phyloP scores from a whole-genome alignment of 2,113 vertebrate genomes.

The Picathartes gymnocephalus region DNA sequence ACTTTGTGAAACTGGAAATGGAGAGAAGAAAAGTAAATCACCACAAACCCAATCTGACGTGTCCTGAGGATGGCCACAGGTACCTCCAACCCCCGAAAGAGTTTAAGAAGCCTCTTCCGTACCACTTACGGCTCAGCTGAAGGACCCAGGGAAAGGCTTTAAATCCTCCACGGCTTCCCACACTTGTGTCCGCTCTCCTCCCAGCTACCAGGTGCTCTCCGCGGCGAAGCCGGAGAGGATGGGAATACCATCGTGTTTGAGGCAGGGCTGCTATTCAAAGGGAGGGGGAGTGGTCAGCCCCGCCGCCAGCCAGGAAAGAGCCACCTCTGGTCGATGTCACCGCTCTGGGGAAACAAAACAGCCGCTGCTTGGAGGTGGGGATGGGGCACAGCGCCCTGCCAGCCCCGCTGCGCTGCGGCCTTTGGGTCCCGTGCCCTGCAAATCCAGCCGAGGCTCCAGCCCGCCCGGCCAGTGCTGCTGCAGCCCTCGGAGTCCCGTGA shows the following conservation, averaged over 20 bases:
- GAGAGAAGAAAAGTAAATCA: neutral
- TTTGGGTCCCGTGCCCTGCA: neutral
- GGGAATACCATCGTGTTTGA: constrained; percentile 78
- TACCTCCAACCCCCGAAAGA: neutral
- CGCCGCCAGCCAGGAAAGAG: neutral
- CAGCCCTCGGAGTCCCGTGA: rapidly evolving
- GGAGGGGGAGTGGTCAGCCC: constrained; percentile 76
- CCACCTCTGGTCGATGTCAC: neutral
- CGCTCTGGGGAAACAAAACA: neutral
- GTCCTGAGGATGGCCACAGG: neutral
- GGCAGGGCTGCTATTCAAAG: constrained; percentile 82
- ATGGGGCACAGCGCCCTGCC: neutral
- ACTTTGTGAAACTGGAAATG: neutral
- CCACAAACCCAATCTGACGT: neutral
- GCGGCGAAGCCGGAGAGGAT: constrained; percentile 77
- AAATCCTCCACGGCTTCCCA: constrained; percentile 37
- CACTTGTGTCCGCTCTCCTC: constrained; percentile 42
- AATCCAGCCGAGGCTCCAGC: rapidly evolving
- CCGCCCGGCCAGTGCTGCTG: neutral
- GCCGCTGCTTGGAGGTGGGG: neutral
- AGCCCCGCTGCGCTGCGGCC: neutral
- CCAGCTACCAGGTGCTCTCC: constrained; percentile 72
- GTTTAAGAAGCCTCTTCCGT: neutral
- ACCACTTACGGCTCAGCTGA: constrained; percentile 65
- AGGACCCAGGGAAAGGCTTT: constrained; percentile 13